Evolutionary conservation across 53 echinoderm and acorn worm species (phyloP).

Genomic region (Mesocentrotus franciscanus): DNA sequence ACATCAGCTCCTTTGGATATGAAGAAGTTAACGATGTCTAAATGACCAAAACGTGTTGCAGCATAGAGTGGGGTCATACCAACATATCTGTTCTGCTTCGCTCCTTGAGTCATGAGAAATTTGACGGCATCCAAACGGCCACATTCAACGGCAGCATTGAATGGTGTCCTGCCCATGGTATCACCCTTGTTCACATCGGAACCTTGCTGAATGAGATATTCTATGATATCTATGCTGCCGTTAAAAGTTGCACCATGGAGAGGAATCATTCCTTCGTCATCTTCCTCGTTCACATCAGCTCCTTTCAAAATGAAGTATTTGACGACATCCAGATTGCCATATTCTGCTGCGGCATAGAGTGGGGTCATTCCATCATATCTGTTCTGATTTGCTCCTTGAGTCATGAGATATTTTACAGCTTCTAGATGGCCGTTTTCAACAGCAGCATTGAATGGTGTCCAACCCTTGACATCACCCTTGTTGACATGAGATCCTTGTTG

Average conservation of each 20-base stretch:
- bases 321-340: not conserved
- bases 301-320: not conserved
- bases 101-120: not conserved
- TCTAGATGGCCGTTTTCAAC: not conserved
- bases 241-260: not conserved
- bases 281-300: not conserved
- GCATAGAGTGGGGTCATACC: conserved; percentile 2
- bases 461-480: not conserved
- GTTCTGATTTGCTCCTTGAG: not conserved
- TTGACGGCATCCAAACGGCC: not conserved
- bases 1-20: not conserved
- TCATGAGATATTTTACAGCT: not conserved
- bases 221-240: not conserved
- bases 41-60: not conserved
- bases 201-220: not conserved
- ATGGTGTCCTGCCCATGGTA: not conserved
- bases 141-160: not conserved
- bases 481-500: not conserved
- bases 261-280: not conserved
- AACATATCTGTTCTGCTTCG: not conserved
- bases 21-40: not conserved
- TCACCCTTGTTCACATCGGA: not conserved
- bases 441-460: not conserved
- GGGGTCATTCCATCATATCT: not conserved
- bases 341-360: not conserved